These are phyloP conservation scores for Agonopterix subpropinquella DNA, from an alignment of 2,888 invertebrate species.

Conservation along the genomic window DNA sequence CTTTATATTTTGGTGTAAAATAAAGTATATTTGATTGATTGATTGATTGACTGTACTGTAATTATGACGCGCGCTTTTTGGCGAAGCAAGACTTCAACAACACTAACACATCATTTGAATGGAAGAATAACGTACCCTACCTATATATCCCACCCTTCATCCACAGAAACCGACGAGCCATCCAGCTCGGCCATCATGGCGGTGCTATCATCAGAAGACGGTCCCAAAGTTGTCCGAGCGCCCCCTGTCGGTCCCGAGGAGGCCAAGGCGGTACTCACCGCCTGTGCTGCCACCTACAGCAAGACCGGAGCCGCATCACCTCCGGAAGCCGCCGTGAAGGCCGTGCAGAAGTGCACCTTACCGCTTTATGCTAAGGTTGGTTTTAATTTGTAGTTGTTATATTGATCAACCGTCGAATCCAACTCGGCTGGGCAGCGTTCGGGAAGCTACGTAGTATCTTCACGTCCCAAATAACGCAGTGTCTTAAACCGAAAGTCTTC, in stretches of 20 bases:
- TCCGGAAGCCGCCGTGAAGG: conserved; percentile 76
- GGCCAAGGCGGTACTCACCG: conserved; percentile 51
- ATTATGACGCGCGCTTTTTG: too few species aligned
- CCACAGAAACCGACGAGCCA: conserved; percentile 57
- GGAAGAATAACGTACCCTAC: too few species aligned
- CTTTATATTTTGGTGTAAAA: too few species aligned
- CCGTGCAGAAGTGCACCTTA: conserved; percentile 79
- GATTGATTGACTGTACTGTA: too few species aligned
- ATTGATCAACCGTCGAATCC: too few species aligned
- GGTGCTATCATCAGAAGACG: conserved; percentile 64
- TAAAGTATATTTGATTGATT: too few species aligned
- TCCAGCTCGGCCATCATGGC: conserved; percentile 69
- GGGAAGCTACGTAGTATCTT: too few species aligned
- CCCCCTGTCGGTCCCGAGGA: conserved; percentile 61
- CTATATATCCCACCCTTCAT: background rate
- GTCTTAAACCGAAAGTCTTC: too few species aligned
- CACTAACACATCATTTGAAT: too few species aligned
- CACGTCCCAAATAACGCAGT: too few species aligned
- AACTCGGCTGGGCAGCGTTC: too few species aligned
- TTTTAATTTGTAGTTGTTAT: background rate
- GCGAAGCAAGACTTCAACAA: too few species aligned
- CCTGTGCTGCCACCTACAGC: conserved; percentile 61
- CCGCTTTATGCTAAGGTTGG: conserved; percentile 83
- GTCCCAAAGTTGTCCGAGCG: conserved; percentile 57
- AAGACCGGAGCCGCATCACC: conserved; percentile 74